Conservation (phyloP, 2,888 invertebrate species). For the Stictocephala bisonia region DNA sequence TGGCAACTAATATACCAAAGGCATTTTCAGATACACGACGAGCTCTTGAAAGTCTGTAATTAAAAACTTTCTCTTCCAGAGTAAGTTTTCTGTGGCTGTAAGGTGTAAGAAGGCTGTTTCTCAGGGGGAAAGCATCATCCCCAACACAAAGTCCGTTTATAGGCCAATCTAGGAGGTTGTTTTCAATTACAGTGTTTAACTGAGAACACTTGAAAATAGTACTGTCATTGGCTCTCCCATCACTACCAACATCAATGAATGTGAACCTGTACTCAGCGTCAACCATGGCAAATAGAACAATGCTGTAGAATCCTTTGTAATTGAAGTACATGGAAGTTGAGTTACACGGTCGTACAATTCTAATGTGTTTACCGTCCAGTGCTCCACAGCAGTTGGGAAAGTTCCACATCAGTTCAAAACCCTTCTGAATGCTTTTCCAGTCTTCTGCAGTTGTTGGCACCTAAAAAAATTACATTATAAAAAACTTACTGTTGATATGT, state of each 20-base stretch:
- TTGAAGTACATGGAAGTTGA: slow-evolving; percentile 56
- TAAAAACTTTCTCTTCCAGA: slow-evolving; percentile 48
- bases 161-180: slow-evolving; percentile 36
- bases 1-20: slow-evolving; percentile 51
- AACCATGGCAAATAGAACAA: slow-evolving; percentile 58
- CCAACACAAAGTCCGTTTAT: slow-evolving; percentile 42
- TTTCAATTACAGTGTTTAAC: slow-evolving; percentile 41
- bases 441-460: neutral
- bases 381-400: slow-evolving; percentile 49
- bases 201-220: slow-evolving; percentile 50
- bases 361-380: slow-evolving; percentile 59
- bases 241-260: slow-evolving; percentile 53
- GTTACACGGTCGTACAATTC: slow-evolving; percentile 53
- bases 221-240: slow-evolving; percentile 54
- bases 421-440: neutral
- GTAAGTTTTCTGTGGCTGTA: slow-evolving; percentile 10
- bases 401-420: neutral
- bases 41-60: slow-evolving; percentile 53
- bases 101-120: slow-evolving; percentile 51
- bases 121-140: slow-evolving; percentile 55
- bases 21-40: slow-evolving; percentile 54
- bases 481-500: too few species aligned
- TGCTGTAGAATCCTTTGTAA: slow-evolving; percentile 57
- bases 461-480: slow-evolving; percentile 3
- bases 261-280: slow-evolving; percentile 54